Conservation (phyloP, 2,113 vertebrate genomes). For the Bungarus multicinctus region DNA sequence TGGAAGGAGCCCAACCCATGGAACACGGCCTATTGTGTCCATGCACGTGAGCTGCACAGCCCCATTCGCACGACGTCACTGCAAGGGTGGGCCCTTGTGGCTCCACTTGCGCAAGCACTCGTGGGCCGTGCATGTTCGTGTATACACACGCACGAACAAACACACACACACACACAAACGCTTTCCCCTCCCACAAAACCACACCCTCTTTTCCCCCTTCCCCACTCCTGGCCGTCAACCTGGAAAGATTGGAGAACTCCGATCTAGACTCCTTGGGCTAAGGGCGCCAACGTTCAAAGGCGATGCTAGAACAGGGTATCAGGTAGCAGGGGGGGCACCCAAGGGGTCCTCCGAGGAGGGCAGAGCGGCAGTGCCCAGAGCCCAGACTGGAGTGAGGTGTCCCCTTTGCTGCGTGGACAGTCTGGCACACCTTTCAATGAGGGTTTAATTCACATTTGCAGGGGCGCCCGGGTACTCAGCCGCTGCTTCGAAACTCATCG, state of each 20-base stretch:
- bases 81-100: no score
- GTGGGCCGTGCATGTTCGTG: no score
- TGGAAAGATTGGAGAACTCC: no score
- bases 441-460: background rate
- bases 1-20: background rate
- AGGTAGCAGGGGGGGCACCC: background rate
- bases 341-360: background rate
- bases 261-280: background rate
- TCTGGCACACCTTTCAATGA: background rate
- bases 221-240: no score
- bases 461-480: background rate
- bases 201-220: no score
- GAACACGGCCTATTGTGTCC: no score
- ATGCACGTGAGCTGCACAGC: no score
- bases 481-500: background rate
- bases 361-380: background rate
- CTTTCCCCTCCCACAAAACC: no score
- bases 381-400: background rate
- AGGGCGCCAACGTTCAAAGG: background rate
- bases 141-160: no score
- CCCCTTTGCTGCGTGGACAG: background rate
- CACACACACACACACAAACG: rapidly evolving
- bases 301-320: background rate
- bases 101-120: no score
- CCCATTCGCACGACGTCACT: no score